Percentiles rank a stretch among this genome's conserved stretches.
These are phyloP conservation scores for Drosophila paramelanica DNA, from an alignment of 2,888 invertebrate genomes.

Conservation along the genomic window DNA sequence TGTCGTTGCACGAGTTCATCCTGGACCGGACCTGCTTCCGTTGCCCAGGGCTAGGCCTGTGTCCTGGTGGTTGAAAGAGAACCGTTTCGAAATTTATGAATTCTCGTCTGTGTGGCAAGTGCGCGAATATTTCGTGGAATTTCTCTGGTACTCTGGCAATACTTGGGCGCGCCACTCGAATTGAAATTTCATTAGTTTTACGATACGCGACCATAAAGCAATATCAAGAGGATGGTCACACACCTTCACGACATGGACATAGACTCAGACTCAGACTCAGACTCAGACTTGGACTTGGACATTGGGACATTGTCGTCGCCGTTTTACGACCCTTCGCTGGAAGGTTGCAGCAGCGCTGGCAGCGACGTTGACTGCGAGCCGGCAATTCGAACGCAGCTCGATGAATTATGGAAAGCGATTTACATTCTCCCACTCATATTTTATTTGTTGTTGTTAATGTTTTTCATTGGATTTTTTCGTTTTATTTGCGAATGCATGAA, in stretches of 20 bases:
- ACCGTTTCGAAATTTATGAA: slow-evolving; percentile 63
- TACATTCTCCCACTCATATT: slow-evolving; percentile 74
- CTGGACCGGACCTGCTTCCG: slow-evolving; percentile 71
- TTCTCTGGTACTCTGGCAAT: slow-evolving; percentile 9
- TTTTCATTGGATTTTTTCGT: slow-evolving; percentile 67
- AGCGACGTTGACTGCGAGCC: too few species aligned
- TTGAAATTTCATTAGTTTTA: slow-evolving; percentile 80
- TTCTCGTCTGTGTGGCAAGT: slow-evolving; percentile 60
- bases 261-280: slow-evolving; percentile 5
- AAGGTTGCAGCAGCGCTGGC: slow-evolving; percentile 32
- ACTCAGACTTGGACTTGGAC: slow-evolving; percentile 3
- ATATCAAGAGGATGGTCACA: slow-evolving; percentile 54
- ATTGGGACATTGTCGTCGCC: slow-evolving; percentile 42
- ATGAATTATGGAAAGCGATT: slow-evolving; percentile 79
- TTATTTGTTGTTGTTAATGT: slow-evolving; percentile 73
- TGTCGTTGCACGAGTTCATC: slow-evolving; percentile 72
- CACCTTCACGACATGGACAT: slow-evolving; percentile 41
- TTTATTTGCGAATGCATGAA: slow-evolving; percentile 78
- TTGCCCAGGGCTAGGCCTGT: slow-evolving; percentile 23
- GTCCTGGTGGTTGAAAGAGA: slow-evolving; percentile 39
- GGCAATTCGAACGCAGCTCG: slow-evolving; percentile 40
- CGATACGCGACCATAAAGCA: slow-evolving; percentile 66
- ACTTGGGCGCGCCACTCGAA: slow-evolving; percentile 67
- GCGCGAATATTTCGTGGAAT: slow-evolving; percentile 81
- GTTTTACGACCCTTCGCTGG: slow-evolving; percentile 67